Evolutionary conservation across 2,113 vertebrate species (phyloP), one percentile per base, ranked within the genome.

Genomic region (Shinisaurus crocodilurus): DNA sequence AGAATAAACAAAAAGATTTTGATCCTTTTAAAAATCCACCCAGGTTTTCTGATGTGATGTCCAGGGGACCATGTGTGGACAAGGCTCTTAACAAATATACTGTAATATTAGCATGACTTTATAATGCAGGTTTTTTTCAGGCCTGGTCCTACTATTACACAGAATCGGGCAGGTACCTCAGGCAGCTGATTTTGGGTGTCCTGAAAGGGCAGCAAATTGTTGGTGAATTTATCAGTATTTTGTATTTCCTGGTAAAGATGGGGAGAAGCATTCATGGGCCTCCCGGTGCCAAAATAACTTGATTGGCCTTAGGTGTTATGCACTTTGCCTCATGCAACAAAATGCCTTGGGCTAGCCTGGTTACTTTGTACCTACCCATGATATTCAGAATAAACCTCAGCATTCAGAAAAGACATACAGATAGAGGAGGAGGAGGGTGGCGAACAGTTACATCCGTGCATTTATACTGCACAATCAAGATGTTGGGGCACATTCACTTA

Each of bases 161-260:
- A 29, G 20, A 70, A 25, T 43, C 16, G 23, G 29, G 2, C 5
- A 10, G 3, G 37, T 63, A 5, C n/a, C 18, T 60, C 6, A 69
- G 9, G 6, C 84, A 77, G 93, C 37, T 90, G 92, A 91, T 84
- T 67, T 67, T 67, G 63, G 23, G 4, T 67, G 63, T 67, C 18
- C 18, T 67, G 63, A 67, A 67, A 23, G 1, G 18, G 20, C 63
- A 67, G 63, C 63, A 67, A 67, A 25, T 67, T 67, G 25, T 67
- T 67, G 63, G 18, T 5, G 63, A 67, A 67, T 67, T 5, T 67
- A 67, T 25, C 23, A 67, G 15, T 67, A 67, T 25, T 25, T 67
- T 67, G 18, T 10, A 32, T 32, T 70, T 70, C 27, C 27, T 70
- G 5, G 29, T 34, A 70, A 10, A 32, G 67, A 27, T 32, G 15